phyloP scores from a whole-genome alignment of 2,113 vertebrate genomes.

The Bostrychus sinensis region DNA sequence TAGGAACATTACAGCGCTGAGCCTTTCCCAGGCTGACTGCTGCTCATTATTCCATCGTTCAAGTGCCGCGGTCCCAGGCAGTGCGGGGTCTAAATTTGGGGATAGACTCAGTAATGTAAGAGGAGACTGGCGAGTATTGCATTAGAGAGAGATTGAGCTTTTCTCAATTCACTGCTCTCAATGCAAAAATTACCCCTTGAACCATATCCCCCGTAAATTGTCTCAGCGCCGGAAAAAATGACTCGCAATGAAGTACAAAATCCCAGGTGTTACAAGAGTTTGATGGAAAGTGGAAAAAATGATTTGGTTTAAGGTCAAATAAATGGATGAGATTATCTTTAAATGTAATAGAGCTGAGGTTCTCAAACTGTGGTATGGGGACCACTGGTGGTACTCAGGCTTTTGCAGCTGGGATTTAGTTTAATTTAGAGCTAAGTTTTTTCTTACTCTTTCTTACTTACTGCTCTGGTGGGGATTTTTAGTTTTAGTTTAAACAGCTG shows the following conservation, averaged over 20 bases:
- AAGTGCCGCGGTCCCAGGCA: background rate
- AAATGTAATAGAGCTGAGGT: background rate
- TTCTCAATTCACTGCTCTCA: constrained; percentile 23
- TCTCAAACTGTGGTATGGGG: background rate
- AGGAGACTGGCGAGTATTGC: background rate
- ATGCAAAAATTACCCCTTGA: constrained; percentile 38
- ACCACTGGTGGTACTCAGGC: background rate
- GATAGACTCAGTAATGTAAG: background rate
- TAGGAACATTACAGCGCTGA: background rate
- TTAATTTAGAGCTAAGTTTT: no score
- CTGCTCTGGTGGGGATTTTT: no score
- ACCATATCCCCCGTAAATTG: constrained; percentile 30
- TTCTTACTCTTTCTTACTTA: no score
- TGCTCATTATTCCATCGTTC: constrained; percentile 28
- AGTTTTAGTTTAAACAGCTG: no score
- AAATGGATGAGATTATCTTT: constrained; percentile 1
- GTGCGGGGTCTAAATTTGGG: constrained; percentile 19
- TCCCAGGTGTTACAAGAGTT: constrained; percentile 17
- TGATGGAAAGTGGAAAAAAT: background rate
- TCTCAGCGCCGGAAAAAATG: constrained; percentile 22
- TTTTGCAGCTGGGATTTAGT: no score
- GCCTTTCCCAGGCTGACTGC: constrained; percentile 8
- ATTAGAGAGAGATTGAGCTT: constrained; percentile 14
- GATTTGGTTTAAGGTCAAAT: background rate
- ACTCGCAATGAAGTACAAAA: constrained; percentile 26